These are phyloP conservation scores for Macrosteles quadrilineatus DNA, from an alignment of 1,140 invertebrate genomes.

Conservation along the genomic window DNA sequence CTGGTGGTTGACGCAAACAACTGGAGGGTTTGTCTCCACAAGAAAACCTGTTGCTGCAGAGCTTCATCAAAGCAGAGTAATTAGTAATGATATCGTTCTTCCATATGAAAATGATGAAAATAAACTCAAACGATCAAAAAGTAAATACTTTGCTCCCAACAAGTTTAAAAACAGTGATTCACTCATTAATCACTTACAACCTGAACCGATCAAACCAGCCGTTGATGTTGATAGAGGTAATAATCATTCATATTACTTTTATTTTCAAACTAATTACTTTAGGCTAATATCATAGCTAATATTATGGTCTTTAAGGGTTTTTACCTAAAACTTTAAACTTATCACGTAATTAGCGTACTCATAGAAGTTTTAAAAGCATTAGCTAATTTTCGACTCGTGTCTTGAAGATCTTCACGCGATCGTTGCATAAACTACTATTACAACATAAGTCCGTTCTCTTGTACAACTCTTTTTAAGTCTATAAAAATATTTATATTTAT, in stretches of 20 bases:
- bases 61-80: constrained; percentile 4
- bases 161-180: constrained; percentile 51
- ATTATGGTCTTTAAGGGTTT: background rate
- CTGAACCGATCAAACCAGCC: constrained; percentile 34
- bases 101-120: constrained; percentile 38
- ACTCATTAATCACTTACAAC: constrained; percentile 51
- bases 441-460: background rate
- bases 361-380: background rate
- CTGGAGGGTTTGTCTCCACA: background rate
- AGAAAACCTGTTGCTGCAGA: background rate
- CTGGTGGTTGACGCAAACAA: constrained; percentile 48
- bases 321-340: background rate
- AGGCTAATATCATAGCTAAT: background rate
- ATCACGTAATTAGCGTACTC: background rate
- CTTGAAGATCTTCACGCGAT: background rate
- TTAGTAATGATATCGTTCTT: constrained; percentile 31
- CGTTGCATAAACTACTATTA: too few relatives aligned
- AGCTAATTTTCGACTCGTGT: background rate
- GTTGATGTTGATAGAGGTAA: constrained; percentile 47
- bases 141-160: constrained; percentile 37
- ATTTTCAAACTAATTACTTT: background rate
- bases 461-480: too few relatives aligned
- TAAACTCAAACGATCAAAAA: constrained; percentile 34
- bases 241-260: constrained; percentile 9
- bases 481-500: too few relatives aligned